Conservation (phyloP, 2,797 vertebrate genomes). For the Bovichtus diacanthus region DNA sequence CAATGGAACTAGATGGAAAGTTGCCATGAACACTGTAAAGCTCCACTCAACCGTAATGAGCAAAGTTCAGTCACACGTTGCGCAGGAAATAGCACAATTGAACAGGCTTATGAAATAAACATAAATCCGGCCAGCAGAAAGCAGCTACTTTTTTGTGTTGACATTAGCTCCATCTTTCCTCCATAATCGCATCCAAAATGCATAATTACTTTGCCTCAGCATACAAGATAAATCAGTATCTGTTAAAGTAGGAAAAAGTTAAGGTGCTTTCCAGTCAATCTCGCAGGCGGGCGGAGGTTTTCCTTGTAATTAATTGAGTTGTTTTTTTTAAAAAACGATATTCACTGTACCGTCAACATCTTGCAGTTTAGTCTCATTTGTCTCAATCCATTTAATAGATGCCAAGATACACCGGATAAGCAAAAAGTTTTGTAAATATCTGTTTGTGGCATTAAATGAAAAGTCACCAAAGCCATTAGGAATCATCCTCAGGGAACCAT, state of each 20-base stretch:
- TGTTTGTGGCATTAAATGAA: background rate
- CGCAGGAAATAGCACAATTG: slow-evolving; percentile 23
- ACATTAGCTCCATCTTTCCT: slow-evolving; percentile 8
- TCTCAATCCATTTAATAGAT: background rate
- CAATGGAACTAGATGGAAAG: slow-evolving; percentile 28
- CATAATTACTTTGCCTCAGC: slow-evolving; percentile 28
- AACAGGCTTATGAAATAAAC: slow-evolving; percentile 47
- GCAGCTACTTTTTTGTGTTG: slow-evolving; percentile 17
- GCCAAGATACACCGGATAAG: background rate
- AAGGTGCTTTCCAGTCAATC: slow-evolving; percentile 1
- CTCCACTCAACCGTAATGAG: slow-evolving; percentile 28
- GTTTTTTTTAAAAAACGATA: background rate
- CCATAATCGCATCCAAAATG: slow-evolving; percentile 36
- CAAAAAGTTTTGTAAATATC: background rate
- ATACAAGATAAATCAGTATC: slow-evolving; percentile 8
- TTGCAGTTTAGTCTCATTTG: background rate
- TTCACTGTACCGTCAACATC: background rate
- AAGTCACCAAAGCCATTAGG: background rate
- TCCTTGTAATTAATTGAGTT: background rate
- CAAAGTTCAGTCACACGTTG: slow-evolving; percentile 30
- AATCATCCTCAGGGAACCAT: background rate
- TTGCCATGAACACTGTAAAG: slow-evolving; percentile 12
- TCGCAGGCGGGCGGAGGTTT: background rate
- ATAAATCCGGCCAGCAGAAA: slow-evolving; percentile 16
- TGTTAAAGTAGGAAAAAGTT: slow-evolving; percentile 7